phyloP scores from a whole-genome alignment of 2,888 invertebrate genomes.

The Drosophila suboccidentalis region DNA sequence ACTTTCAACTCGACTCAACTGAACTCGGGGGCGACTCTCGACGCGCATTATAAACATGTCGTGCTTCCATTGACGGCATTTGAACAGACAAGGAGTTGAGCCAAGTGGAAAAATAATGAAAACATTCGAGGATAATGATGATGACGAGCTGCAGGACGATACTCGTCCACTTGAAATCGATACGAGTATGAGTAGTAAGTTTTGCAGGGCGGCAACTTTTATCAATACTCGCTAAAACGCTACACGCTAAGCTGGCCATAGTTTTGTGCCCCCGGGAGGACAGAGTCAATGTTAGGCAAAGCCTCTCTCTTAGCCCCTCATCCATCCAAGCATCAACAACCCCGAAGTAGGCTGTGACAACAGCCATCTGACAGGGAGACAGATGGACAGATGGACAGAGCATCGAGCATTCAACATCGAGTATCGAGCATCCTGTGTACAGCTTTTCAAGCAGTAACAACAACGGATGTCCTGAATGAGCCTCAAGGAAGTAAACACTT shows the following conservation, averaged over 20 bases:
- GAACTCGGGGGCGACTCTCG: conserved; percentile 36
- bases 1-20: conserved; percentile 10
- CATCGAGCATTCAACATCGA: conserved; percentile 13
- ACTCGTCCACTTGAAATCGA: conserved; percentile 78
- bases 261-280: conserved; percentile 2
- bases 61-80: conserved; percentile 80
- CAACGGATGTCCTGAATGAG: conserved; percentile 72
- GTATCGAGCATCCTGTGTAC: conserved; percentile 44
- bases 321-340: conserved; percentile 41
- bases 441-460: conserved; percentile 38
- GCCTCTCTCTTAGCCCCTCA: too few relatives aligned
- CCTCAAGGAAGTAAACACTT: conserved; percentile 79
- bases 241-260: conserved; percentile 52
- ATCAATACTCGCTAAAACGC: conserved; percentile 54
- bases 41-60: conserved; percentile 62
- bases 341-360: conserved; percentile 38
- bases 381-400: conserved; percentile 13
- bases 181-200: conserved; percentile 57
- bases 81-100: conserved; percentile 84
- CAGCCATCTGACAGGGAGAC: conserved; percentile 11
- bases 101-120: conserved; percentile 85
- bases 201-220: conserved; percentile 45
- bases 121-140: conserved; percentile 80
- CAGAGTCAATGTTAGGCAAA: conserved; percentile 29
- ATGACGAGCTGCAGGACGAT: background rate